Evolutionary conservation across 2,797 vertebrate genomes (phyloP).

Genomic region (Sylvilagus floridanus): DNA sequence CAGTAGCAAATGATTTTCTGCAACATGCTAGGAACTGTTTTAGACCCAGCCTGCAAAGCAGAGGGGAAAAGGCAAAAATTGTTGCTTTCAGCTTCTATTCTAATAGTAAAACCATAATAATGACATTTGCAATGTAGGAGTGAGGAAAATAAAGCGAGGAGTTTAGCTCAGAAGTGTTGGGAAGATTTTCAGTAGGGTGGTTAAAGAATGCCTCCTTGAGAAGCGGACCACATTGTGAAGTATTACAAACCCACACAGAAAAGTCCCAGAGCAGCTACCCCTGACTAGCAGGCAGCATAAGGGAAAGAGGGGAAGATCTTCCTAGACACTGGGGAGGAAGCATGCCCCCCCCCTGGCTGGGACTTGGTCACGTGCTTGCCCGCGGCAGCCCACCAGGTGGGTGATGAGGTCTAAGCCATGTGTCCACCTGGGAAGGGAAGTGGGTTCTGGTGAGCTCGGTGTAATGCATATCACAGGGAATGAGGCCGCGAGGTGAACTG

Average conservation of each 20-base stretch:
- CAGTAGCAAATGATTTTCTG: neutral
- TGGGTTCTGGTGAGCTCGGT: neutral
- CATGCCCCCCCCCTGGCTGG: neutral
- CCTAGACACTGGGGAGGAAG: neutral
- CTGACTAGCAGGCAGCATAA: neutral
- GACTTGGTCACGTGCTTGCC: neutral
- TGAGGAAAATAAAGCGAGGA: neutral
- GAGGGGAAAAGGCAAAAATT: neutral
- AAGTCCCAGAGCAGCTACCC: neutral
- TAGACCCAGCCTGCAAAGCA: neutral
- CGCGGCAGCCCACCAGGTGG: neutral
- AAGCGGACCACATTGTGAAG: neutral
- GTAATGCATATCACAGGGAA: neutral
- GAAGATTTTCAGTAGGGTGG: conserved; percentile 21
- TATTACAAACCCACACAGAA: neutral
- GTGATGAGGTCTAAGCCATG: neutral
- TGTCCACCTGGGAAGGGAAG: neutral
- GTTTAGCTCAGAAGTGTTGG: neutral
- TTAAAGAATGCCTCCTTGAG: neutral
- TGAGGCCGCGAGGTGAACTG: neutral
- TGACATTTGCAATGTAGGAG: neutral
- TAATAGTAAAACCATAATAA: neutral
- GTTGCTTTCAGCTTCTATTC: neutral
- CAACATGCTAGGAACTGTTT: neutral
- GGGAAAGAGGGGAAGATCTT: neutral